phyloP scores from a whole-genome alignment of 2,113 vertebrate species.

The Campylomormyrus tamandua region DNA sequence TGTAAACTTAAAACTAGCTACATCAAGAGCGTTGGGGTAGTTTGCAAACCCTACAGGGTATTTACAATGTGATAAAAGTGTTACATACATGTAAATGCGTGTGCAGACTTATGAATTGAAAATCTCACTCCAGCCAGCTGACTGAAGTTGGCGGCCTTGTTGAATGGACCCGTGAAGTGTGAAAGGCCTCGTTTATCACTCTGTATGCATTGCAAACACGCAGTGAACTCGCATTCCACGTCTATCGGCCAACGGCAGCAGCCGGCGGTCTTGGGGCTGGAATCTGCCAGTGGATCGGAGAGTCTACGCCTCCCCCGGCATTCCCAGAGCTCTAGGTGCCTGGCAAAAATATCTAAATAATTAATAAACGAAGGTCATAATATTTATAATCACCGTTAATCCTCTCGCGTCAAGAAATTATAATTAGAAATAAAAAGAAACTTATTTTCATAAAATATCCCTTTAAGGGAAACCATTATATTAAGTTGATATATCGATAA shows the following conservation, averaged over 20 bases:
- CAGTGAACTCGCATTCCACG: neutral
- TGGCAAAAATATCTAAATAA: neutral
- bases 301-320: neutral
- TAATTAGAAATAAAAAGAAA: neutral
- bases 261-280: neutral
- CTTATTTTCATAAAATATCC: neutral
- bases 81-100: neutral
- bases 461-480: neutral
- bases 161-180: neutral
- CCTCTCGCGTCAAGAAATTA: neutral
- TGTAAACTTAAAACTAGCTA: neutral
- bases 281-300: neutral
- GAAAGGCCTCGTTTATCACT: neutral
- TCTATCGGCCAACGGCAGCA: neutral
- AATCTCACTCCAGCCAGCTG: neutral
- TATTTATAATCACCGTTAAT: neutral
- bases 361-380: neutral
- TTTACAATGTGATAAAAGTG: neutral
- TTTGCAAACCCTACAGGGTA: neutral
- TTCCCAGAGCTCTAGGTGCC: neutral
- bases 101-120: neutral
- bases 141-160: neutral
- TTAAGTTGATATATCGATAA: neutral
- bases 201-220: neutral
- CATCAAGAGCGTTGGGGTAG: neutral